These are phyloP conservation scores for Sorex maritimensis DNA, from an alignment of 2,797 vertebrate genomes.

Conservation along the genomic window DNA sequence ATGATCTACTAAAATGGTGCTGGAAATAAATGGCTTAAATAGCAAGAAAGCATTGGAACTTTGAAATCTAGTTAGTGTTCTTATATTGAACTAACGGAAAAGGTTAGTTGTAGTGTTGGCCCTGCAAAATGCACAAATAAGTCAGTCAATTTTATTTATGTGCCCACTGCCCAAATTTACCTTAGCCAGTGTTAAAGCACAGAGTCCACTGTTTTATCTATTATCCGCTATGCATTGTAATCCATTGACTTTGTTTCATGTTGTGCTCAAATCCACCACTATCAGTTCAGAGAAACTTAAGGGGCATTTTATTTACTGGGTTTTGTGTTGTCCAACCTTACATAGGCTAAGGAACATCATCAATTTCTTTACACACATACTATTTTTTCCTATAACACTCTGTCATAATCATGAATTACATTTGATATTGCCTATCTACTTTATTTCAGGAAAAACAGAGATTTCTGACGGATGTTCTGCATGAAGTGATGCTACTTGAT, in stretches of 20 bases:
- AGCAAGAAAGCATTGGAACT: background rate
- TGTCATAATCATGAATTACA: conserved; percentile 66
- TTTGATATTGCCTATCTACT: conserved; percentile 79
- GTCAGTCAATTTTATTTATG: background rate
- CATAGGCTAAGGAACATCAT: background rate
- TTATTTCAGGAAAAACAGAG: conserved; percentile 97
- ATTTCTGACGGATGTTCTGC: conserved; percentile 98
- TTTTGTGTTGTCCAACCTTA: background rate
- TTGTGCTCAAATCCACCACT: conserved; percentile 43
- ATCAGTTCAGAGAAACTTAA: conserved; percentile 62
- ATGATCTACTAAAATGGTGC: background rate
- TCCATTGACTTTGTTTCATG: conserved; percentile 62
- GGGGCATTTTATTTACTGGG: conserved; percentile 58
- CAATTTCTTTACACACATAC: conserved; percentile 28
- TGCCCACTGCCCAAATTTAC: conserved; percentile 17
- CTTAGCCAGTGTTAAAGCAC: background rate
- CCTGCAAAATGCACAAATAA: background rate
- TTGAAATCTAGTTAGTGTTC: conserved; percentile 13
- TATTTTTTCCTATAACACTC: conserved; percentile 34
- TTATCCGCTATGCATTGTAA: background rate
- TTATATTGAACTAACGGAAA: conserved; percentile 21
- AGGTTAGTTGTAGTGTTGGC: background rate
- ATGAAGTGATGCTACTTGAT: conserved; percentile 98
- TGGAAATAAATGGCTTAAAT: conserved; percentile 19
- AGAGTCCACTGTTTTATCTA: conserved; percentile 12